These are phyloP conservation scores for Tachysurus vachellii DNA, from an alignment of 2,113 vertebrate genomes.

Conservation along the genomic window DNA sequence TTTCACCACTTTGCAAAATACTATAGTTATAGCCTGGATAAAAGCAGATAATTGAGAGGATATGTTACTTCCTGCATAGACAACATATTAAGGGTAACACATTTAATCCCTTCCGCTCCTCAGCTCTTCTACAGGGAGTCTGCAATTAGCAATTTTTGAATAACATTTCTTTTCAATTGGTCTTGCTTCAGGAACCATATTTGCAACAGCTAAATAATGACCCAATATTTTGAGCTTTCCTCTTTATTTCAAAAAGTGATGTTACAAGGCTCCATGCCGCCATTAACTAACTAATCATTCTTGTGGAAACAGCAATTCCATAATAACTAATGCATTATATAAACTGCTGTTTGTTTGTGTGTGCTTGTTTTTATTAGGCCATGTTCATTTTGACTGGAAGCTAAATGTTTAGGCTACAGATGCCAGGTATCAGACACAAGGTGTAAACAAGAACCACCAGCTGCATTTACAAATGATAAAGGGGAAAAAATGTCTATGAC, in stretches of 20 bases:
- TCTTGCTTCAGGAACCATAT: background rate
- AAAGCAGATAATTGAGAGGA: constrained; percentile 10
- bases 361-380: background rate
- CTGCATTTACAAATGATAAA: background rate
- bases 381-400: background rate
- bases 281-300: background rate
- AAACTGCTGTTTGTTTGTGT: background rate
- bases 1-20: too few species aligned
- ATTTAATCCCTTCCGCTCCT: constrained; percentile 1
- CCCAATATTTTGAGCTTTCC: background rate
- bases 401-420: background rate
- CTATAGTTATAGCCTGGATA: background rate
- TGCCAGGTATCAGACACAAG: background rate
- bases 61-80: background rate
- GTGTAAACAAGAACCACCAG: background rate
- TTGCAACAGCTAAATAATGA: background rate
- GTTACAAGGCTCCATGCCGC: background rate
- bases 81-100: background rate
- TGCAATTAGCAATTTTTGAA: background rate
- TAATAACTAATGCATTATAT: background rate
- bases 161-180: constrained; percentile 6
- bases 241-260: background rate
- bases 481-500: background rate
- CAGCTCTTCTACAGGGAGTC: constrained; percentile 27
- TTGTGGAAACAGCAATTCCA: background rate